A percentile compares a stretch with the other conserved stretches of the same genome.
Evolutionary conservation across 2,797 vertebrate genomes (phyloP).

Genomic region (Darevskia mixta): DNA sequence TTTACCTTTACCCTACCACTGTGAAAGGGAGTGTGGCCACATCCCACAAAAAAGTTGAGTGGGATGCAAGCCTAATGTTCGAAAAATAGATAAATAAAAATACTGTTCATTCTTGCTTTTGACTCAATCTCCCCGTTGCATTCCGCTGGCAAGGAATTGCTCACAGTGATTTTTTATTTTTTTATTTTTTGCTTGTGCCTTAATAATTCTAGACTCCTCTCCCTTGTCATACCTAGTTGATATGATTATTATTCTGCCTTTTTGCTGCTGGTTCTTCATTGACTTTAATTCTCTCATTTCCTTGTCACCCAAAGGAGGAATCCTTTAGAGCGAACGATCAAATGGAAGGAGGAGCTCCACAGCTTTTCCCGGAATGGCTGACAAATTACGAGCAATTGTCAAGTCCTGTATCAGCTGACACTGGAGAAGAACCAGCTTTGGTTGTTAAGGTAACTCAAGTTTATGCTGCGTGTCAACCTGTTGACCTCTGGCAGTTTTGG

Average conservation of each 20-base stretch:
- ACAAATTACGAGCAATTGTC: neutral
- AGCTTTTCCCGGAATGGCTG: constrained; percentile 21
- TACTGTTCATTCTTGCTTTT: neutral
- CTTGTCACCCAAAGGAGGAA: constrained; percentile 42
- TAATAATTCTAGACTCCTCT: constrained; percentile 51
- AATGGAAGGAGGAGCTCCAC: neutral
- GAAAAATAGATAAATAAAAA: no score
- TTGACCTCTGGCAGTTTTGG: neutral
- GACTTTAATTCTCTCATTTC: constrained; percentile 58
- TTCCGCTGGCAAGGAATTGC: neutral
- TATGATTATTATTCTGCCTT: constrained; percentile 37
- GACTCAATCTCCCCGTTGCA: neutral
- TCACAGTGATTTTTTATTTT: neutral
- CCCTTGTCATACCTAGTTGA: constrained; percentile 42
- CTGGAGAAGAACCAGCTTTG: neutral
- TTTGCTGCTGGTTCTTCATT: constrained; percentile 54
- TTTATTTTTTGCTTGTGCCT: constrained; percentile 41
- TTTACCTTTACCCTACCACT: neutral
- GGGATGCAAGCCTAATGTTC: neutral
- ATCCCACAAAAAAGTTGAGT: no score
- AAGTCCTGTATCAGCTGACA: constrained; percentile 4
- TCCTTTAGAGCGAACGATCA: constrained; percentile 3
- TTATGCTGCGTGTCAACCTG: neutral
- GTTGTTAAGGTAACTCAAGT: constrained; percentile 39
- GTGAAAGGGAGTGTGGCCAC: neutral